A percentile compares a stretch with the other conserved stretches of the same genome.
These are phyloP conservation scores for Trichosurus vulpecula DNA, from an alignment of 2,797 vertebrate genomes.

Conservation along the genomic window DNA sequence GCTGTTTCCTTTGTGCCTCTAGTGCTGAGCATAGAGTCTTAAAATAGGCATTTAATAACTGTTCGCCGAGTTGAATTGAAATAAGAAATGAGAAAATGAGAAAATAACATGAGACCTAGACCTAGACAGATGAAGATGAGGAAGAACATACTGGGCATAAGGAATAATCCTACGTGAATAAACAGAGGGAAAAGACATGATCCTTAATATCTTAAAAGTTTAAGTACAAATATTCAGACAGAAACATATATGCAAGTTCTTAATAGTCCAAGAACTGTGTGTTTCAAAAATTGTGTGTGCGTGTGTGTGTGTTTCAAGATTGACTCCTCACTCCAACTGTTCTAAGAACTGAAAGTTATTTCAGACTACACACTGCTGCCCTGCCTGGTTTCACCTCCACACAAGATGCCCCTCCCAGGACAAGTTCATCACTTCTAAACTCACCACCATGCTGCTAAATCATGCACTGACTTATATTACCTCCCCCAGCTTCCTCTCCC, in stretches of 20 bases:
- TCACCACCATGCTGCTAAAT: neutral
- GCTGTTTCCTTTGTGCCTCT: neutral
- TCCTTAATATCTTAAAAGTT: neutral
- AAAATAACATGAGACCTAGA: neutral
- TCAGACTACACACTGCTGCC: neutral
- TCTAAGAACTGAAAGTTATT: neutral
- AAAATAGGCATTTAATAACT: neutral
- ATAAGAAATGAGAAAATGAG: neutral
- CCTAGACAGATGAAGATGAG: neutral
- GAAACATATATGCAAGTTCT: neutral
- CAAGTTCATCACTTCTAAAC: neutral
- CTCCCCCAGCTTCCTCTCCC: neutral
- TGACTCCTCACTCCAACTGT: neutral
- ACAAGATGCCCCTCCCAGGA: neutral
- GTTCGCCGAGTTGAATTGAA: neutral
- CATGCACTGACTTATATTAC: neutral
- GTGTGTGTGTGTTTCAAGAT: too few relatives aligned
- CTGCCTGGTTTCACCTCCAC: neutral
- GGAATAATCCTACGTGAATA: neutral
- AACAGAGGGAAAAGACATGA: neutral
- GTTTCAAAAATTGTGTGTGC: too few relatives aligned
- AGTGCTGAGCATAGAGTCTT: neutral
- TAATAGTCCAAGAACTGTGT: neutral
- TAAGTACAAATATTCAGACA: neutral
- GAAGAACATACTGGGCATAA: neutral